These are phyloP conservation scores for Brevipalpus yothersi DNA, from an alignment of 1,140 invertebrate genomes.

Conservation along the genomic window DNA sequence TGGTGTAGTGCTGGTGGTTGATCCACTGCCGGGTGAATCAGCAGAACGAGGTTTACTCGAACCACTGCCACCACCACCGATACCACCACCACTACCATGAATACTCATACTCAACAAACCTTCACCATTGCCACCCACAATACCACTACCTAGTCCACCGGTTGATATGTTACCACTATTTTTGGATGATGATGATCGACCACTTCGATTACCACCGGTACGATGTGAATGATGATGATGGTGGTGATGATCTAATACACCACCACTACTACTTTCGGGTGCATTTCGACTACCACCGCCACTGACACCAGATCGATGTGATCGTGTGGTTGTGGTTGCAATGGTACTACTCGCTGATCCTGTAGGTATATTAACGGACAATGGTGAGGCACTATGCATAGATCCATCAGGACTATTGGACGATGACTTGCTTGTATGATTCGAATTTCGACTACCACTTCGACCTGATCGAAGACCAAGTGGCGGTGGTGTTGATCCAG, in stretches of 20 bases:
- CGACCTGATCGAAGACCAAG: too few relatives aligned
- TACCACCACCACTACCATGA: background rate
- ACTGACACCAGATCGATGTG: background rate
- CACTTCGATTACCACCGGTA: background rate
- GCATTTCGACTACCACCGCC: background rate
- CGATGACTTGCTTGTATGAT: background rate
- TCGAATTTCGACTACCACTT: too few relatives aligned
- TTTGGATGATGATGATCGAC: background rate
- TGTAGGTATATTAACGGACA: too few relatives aligned
- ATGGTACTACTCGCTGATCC: background rate
- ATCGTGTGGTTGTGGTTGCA: background rate
- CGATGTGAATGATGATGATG: background rate
- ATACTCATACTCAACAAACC: too few relatives aligned
- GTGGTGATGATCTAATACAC: background rate
- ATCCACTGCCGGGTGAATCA: conserved; percentile 5
- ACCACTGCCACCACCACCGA: conserved; percentile 1
- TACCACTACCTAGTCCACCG: background rate
- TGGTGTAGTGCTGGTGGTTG: background rate
- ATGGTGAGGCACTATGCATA: too few relatives aligned
- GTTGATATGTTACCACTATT: background rate
- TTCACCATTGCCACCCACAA: too few relatives aligned
- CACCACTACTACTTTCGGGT: too few relatives aligned
- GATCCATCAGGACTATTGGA: background rate
- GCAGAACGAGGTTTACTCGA: conserved; percentile 4
- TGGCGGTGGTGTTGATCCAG: too few relatives aligned